These are phyloP conservation scores for Ochotona curzoniae DNA, from an alignment of 2,113 vertebrate species.

Conservation along the genomic window DNA sequence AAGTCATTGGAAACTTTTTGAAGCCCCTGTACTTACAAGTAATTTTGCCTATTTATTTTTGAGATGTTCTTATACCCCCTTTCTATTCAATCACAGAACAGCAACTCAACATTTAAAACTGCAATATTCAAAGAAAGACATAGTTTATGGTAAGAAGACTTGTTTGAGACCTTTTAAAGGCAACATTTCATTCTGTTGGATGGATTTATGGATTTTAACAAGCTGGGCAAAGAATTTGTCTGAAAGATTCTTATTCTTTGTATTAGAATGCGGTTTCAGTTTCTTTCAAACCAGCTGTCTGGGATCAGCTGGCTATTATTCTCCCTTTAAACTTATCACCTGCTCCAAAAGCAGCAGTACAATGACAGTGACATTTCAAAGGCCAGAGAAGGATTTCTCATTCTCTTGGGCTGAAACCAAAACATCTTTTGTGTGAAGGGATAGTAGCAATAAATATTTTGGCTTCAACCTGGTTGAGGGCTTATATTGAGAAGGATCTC, in stretches of 20 bases:
- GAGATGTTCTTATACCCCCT: background rate
- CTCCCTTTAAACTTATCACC: constrained; percentile 49
- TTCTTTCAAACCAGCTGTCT: constrained; percentile 50
- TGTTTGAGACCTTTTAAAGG: constrained; percentile 32
- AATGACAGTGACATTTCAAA: constrained; percentile 21
- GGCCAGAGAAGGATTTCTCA: constrained; percentile 24
- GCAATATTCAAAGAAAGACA: background rate
- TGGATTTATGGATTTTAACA: constrained; percentile 22
- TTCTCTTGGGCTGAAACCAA: constrained; percentile 45
- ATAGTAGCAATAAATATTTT: constrained; percentile 55
- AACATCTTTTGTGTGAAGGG: constrained; percentile 50
- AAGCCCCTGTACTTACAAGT: background rate
- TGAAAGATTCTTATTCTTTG: constrained; percentile 48
- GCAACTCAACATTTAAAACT: background rate
- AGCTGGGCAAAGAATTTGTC: background rate
- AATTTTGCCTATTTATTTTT: constrained; percentile 4
- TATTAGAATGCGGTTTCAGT: constrained; percentile 32
- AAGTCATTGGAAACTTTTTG: too few species aligned
- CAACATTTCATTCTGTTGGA: constrained; percentile 12
- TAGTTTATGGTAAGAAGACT: background rate
- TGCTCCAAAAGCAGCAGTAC: constrained; percentile 38
- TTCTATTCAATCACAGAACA: constrained; percentile 1
- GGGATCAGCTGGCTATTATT: constrained; percentile 36
- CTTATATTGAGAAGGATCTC: constrained; percentile 56
- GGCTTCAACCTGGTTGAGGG: constrained; percentile 52